A percentile compares a stretch with the other conserved stretches of the same genome.
Evolutionary conservation across 2,888 invertebrate genomes (phyloP).

Genomic region (Drosophila meridionalis): DNA sequence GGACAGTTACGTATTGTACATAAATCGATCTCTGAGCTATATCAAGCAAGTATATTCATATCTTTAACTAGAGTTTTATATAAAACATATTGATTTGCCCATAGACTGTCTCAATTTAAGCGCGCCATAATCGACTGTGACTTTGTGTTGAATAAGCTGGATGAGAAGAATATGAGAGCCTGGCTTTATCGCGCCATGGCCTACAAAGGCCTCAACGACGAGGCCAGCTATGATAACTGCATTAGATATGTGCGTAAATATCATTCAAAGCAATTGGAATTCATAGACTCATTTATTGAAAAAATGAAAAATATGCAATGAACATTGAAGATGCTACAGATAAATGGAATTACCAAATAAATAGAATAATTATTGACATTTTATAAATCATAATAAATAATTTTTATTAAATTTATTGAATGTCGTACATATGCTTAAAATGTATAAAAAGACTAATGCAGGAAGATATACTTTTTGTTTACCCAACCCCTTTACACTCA

Average conservation of each 20-base stretch:
- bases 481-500: background rate
- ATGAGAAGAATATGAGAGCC: slow-evolving; percentile 91
- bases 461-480: background rate
- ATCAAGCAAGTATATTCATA: slow-evolving; percentile 76
- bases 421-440: too few species aligned
- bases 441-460: too few species aligned
- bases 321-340: background rate
- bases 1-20: slow-evolving; percentile 92
- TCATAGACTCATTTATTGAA: slow-evolving; percentile 87
- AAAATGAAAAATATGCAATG: slow-evolving; percentile 65
- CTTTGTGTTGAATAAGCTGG: slow-evolving; percentile 89
- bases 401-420: too few species aligned
- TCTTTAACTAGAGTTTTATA: too few species aligned
- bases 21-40: slow-evolving; percentile 89
- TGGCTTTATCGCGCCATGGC: slow-evolving; percentile 91
- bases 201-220: slow-evolving; percentile 87
- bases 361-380: too few species aligned
- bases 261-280: slow-evolving; percentile 88
- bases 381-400: too few species aligned
- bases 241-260: slow-evolving; percentile 88
- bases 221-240: slow-evolving; percentile 87
- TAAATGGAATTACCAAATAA: background rate
- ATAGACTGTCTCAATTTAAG: slow-evolving; percentile 85
- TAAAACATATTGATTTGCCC: background rate
- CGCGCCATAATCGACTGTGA: slow-evolving; percentile 90